Percentiles rank a stretch among this genome's conserved stretches.
Evolutionary conservation across 2,888 invertebrate species (phyloP).

Genomic region (Helleia helle): DNA sequence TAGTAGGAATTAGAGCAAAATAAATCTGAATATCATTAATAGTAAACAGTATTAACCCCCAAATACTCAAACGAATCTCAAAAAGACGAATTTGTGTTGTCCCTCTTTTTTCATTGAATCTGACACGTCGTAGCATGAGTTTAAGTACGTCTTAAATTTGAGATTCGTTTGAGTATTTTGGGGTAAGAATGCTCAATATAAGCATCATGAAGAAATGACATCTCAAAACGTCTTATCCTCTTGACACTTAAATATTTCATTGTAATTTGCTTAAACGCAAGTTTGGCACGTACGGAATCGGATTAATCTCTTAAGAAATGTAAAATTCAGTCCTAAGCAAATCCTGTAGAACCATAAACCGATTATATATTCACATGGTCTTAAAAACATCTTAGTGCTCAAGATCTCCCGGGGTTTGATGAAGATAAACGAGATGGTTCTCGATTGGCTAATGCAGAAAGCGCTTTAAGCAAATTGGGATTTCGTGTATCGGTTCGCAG

Average conservation of each 20-base stretch:
- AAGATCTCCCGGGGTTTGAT: slow-evolving; percentile 20
- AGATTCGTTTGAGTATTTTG: too few relatives aligned
- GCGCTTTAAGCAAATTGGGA: slow-evolving; percentile 22
- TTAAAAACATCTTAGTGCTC: background rate
- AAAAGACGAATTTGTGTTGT: too few relatives aligned
- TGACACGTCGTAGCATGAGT: too few relatives aligned
- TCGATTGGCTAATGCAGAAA: slow-evolving; percentile 23
- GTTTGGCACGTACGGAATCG: background rate
- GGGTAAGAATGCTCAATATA: too few relatives aligned
- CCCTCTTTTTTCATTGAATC: too few relatives aligned
- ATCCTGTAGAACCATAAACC: background rate
- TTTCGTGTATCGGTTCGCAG: slow-evolving; percentile 20
- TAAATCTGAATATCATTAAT: too few relatives aligned
- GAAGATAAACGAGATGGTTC: slow-evolving; percentile 30
- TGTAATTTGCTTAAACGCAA: background rate
- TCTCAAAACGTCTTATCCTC: too few relatives aligned
- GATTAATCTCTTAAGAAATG: background rate
- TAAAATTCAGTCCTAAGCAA: background rate
- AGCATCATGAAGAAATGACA: too few relatives aligned
- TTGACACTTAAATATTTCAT: background rate
- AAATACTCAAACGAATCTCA: too few relatives aligned
- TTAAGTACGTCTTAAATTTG: too few relatives aligned
- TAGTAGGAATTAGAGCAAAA: too few relatives aligned
- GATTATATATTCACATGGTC: background rate
- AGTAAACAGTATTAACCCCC: too few relatives aligned